Base-by-base conservation (phyloP, 2,888 invertebrate species). In the Lasioglossum malachurum region DNA sequence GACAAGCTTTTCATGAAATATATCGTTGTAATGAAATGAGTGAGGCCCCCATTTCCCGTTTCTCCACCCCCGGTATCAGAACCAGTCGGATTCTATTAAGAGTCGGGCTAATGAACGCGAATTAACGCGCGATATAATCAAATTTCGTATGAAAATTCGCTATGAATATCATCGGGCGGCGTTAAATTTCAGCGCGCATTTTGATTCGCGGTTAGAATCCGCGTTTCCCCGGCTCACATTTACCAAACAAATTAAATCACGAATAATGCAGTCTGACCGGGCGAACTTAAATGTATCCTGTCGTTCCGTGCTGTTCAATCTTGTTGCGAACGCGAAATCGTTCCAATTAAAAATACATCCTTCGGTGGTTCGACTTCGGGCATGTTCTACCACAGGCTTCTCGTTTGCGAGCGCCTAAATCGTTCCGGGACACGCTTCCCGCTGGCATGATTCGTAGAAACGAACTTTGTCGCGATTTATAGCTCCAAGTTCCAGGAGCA, bases 341-440 rank as follows among this genome's bases (percentile, higher is more conserved):
- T 35, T 38, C 38, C 69, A 69, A 69, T 69, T 69, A 69, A 69
- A 38, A 69, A 69, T 31, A 67, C 31, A 67, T 67, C 64, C 31
- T 67, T 16, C 31, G 64, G 14, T 35, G 64, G 35, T 23, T 38
- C 38, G 69, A 69, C 69, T 69, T 69, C 23, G 23, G 8, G 2
- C 16, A 67, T 27, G 64, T 67, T 67, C 64, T 19, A 19, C 64
- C 27, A 31, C 31, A 67, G 31, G 5, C 64, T 31, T 31, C 16
- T 31, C 64, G 35, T 67, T 31, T 35, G 60, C 64, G 31, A 31
- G 64, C 31, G 7, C 64, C 64, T 67, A 67, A 35, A 67, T 31
- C 31, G 31, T 67, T 31, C 27, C 31, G 31, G 16, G 35, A 35
- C 31, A 31, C 64, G 31, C 31, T 67, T 67, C 64, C 0, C 19